Base-by-base conservation (phyloP, 2,113 vertebrate species). In the Phyllostomus discolor region DNA sequence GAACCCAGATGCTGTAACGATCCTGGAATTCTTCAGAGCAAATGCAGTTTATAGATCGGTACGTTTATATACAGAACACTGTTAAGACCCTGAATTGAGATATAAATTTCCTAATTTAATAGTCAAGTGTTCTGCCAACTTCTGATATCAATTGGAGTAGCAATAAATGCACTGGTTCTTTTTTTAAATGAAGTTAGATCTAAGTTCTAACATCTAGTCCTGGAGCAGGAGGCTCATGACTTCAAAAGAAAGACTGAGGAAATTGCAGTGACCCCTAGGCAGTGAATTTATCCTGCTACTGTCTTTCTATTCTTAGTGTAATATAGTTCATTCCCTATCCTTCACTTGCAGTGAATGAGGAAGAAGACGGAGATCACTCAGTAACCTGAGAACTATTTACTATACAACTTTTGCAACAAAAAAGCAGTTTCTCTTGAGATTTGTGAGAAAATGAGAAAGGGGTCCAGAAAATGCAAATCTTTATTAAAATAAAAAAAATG, bases 401-500 rank as follows among this genome's bases (percentile, higher is more conserved):
- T 28, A 79, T 24, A 54, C 6, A 79, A 33, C 5, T 43, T 85
- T 57, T 79, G 28, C 11, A 57, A 75, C 7, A 15, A 87, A 88
- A 67, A 88, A 50, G 33, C 43, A 43, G 24, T 43, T 90, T 79
- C 41, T 89, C 14, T 92, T 66, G 59, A 70, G 75, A 89, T 89
- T 59, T 83, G 24, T 93, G 85, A 93, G 79, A 92, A 92, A 95
- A 79, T 38, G 54, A 90, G 35, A 88, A 87, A 72, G 11, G 41
- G 28, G 14, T 16, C 46, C 72, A 96, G 35, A 28, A 82, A 91
- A 91, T 38, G 64, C 10, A 93, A 97, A 38, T 41, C 5, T 86
- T 92, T 93, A 79, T 87, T 78, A 67, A 92, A 90, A 93, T 72
- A 64, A 94, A 95, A 85, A 76, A 52, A 90, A 91, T 28, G 26